Conservation (phyloP, 1,140 invertebrate genomes). For the Frieseomelitta varia region DNA sequence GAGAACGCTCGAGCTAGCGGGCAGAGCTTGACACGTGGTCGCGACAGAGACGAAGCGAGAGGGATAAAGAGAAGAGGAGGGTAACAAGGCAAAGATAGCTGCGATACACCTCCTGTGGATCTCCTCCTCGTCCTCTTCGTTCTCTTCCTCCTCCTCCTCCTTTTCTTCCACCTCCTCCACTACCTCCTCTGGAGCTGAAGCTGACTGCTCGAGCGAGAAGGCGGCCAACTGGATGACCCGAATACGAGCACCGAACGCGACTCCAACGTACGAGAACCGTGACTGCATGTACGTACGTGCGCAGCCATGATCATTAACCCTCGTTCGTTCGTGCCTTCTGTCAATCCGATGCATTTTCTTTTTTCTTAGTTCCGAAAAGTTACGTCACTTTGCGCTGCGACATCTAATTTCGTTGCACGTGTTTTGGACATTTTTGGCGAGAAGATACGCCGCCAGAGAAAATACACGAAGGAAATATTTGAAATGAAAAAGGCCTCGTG, state of each 20-base stretch:
- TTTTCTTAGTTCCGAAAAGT: too few species aligned
- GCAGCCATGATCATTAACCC: constrained; percentile 26
- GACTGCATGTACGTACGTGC: not conserved
- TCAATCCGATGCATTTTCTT: too few species aligned
- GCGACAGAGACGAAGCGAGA: constrained; percentile 30
- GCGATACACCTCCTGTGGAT: constrained; percentile 27
- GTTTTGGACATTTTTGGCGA: too few species aligned
- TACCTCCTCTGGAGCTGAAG: not conserved
- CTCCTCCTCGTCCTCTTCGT: too few species aligned
- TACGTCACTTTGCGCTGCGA: too few species aligned
- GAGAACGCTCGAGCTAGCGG: not conserved
- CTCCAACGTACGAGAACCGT: not conserved
- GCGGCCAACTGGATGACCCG: constrained; percentile 54
- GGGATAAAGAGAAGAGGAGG: constrained; percentile 25
- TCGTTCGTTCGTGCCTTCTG: constrained; percentile 17
- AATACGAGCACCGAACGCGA: constrained; percentile 46
- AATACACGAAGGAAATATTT: too few species aligned
- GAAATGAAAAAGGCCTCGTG: too few species aligned
- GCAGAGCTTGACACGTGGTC: constrained; percentile 5
- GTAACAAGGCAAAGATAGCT: constrained; percentile 30
- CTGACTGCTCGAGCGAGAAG: constrained; percentile 34
- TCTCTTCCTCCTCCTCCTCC: too few species aligned
- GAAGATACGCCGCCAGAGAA: too few species aligned
- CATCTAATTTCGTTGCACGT: too few species aligned
- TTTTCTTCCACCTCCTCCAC: too few species aligned